Percentiles rank a stretch among this genome's conserved stretches.
Evolutionary conservation across 2,888 invertebrate species (phyloP).

Genomic region (Pachliopta kotzebuea): DNA sequence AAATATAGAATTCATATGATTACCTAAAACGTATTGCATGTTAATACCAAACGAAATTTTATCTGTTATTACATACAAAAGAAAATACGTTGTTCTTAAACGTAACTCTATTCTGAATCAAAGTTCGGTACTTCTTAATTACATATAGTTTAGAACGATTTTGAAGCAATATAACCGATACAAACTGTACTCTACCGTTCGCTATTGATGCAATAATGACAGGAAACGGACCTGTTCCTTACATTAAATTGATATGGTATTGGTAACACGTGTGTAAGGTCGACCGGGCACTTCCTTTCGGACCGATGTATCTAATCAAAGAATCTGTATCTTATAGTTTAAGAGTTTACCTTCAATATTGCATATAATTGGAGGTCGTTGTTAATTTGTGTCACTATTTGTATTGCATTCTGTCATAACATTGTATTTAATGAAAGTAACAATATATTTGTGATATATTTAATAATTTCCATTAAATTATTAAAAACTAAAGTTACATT

Average conservation of each 20-base stretch:
- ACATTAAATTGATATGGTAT: slow-evolving; percentile 52
- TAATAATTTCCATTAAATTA: too few relatives aligned
- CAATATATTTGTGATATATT: too few relatives aligned
- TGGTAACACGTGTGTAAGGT: slow-evolving; percentile 44
- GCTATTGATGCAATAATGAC: slow-evolving; percentile 47
- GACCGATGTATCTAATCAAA: slow-evolving; percentile 15
- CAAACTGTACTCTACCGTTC: slow-evolving; percentile 11
- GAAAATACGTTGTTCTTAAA: not conserved
- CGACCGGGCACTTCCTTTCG: slow-evolving; percentile 43
- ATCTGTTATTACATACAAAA: not conserved
- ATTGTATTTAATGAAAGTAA: too few relatives aligned
- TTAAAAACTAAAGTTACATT: too few relatives aligned
- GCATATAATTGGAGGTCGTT: slow-evolving; percentile 23
- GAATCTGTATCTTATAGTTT: slow-evolving; percentile 14
- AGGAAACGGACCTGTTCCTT: slow-evolving; percentile 53
- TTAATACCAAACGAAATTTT: not conserved
- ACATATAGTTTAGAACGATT: slow-evolving; percentile 1
- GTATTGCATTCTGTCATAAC: not conserved
- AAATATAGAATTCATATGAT: not conserved
- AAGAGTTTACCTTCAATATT: slow-evolving; percentile 14
- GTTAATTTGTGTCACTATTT: not conserved
- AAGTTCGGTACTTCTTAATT: slow-evolving; percentile 19
- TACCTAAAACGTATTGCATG: not conserved
- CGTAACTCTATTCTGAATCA: not conserved
- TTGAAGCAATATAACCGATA: slow-evolving; percentile 3